phyloP scores from a whole-genome alignment of 1,140 invertebrate species.

The Bombyx mori region ASM3026992v2 NC_085107.1:2283501-2284000 shows the following conservation, averaged over 20 bases:
- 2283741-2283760: neutral
- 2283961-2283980: conserved; percentile 23
- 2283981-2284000: conserved; percentile 50
- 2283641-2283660: too few relatives aligned
- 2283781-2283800: conserved; percentile 4
- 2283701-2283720: conserved; percentile 3
- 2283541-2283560: too few relatives aligned
- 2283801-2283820: neutral
- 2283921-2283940: conserved; percentile 33
- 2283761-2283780: conserved; percentile 1
- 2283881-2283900: conserved; percentile 43
- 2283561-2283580: too few relatives aligned
- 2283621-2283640: too few relatives aligned
- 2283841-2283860: conserved; percentile 1
- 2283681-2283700: too few relatives aligned
- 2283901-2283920: conserved; percentile 28
- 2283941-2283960: conserved; percentile 36
- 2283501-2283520: too few relatives aligned
- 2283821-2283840: conserved; percentile 5
- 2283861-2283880: conserved; percentile 19
- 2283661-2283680: too few relatives aligned
- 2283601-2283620: too few relatives aligned
- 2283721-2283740: neutral
- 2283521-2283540: too few relatives aligned
- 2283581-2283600: too few relatives aligned